Evolutionary conservation across 2,113 vertebrate genomes (phyloP).

Genomic region (Porphyrio hochstetteri): DNA sequence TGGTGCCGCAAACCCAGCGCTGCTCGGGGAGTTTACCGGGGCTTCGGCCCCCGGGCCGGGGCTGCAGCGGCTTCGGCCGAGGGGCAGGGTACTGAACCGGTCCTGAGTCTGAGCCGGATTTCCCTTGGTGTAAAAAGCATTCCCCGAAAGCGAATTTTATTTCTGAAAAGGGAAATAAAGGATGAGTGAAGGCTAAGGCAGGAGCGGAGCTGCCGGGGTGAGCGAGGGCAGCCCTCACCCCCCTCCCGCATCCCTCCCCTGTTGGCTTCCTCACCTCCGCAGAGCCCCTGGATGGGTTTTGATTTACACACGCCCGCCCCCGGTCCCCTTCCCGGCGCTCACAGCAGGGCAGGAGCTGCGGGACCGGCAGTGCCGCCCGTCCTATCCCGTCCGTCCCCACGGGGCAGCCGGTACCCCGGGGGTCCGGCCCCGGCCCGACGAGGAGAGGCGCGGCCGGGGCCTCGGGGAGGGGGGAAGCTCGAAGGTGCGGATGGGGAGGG

Average conservation of each 20-base stretch:
- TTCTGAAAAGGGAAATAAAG: not conserved
- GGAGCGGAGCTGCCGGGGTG: not conserved
- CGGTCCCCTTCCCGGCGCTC: not conserved
- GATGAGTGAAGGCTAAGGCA: not conserved
- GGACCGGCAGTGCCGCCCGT: not conserved
- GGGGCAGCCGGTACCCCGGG: not conserved
- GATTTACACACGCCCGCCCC: not conserved
- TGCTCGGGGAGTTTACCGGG: not conserved
- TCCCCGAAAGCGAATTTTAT: not conserved
- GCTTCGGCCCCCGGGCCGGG: not conserved
- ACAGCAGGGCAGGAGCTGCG: not conserved
- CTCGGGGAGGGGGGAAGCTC: not conserved
- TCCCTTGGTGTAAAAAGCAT: not conserved
- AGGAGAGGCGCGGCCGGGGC: not conserved
- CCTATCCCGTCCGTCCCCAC: not conserved
- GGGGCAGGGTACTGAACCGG: not conserved
- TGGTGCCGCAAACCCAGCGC: not conserved
- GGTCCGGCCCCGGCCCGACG: not conserved
- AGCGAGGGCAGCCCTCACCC: not conserved
- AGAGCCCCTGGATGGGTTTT: not conserved
- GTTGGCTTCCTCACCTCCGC: not conserved
- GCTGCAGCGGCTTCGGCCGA: too few species aligned
- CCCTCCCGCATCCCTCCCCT: too few species aligned
- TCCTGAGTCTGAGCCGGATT: not conserved
- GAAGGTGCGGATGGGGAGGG: conserved; percentile 16